Evolutionary conservation across 2,797 vertebrate genomes (phyloP), one percentile per base, ranked within the genome.

Genomic region (Poecile montanus): DNA sequence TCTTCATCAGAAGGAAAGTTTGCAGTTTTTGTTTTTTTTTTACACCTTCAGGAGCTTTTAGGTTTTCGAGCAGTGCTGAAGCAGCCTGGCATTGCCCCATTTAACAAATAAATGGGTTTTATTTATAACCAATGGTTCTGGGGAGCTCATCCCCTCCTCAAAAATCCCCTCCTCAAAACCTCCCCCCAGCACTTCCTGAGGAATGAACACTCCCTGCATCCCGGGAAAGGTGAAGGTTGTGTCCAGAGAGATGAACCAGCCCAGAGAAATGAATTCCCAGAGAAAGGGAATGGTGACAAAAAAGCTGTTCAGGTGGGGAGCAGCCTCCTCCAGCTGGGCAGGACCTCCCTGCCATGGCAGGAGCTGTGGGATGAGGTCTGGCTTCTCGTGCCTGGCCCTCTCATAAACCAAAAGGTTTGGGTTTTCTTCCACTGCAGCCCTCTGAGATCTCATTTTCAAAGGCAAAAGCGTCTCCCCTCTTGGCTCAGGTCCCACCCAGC

Each of bases 361-460:
- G 17, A 73, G 58, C 82, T 34, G 20, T 6, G 54, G 14, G 38
- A 6, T 13, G 38, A 40, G 38, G 38, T 40, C 38, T 40, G 38
- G 38, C 38, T 40, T 40, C 60, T 3, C 44, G 16, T 15, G 26
- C 26, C n/a, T 11, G 44, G 14, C 6, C 13, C 23, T 62, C 68
- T 20, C 16, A 0, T 1, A 2, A 36, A 63, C 65, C 0, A 0
- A 26, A 62, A 25, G 15, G 26, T 36, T 68, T 22, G 32, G 21
- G 16, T 54, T 67, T 63, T 15, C 18, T 81, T 29, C 58, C 47
- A 12, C 25, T 13, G 50, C 32, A 40, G 26, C 45, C 26, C 54
- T 42, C 48, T 11, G 25, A 47, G 44, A 68, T 58, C 7, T 34
- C 71, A 14, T 56, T 85, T 87, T 16, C 27, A 16, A 8, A 57